phyloP scores from a whole-genome alignment of 2,888 invertebrate species.

The Troides helena region DNA sequence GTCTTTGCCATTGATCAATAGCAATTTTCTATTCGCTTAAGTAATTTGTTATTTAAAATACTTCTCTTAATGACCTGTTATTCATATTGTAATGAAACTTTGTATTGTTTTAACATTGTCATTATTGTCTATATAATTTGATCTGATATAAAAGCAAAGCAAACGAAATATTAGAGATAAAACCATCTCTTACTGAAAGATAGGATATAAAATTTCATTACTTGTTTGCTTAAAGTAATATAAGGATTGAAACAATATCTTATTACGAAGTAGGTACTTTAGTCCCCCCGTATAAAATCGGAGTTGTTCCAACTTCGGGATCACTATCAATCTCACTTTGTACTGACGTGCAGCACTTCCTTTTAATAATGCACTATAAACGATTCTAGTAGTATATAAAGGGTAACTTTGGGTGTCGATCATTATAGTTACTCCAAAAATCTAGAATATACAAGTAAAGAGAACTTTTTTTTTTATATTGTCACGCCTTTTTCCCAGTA shows the following conservation, averaged over 20 bases:
- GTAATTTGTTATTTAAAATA: not conserved
- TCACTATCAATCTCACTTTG: slow-evolving; percentile 71
- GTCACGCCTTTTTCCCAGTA: too few species aligned
- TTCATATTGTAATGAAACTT: not conserved
- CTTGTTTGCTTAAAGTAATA: not conserved
- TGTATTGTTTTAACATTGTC: not conserved
- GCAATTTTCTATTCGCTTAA: not conserved
- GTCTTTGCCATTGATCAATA: not conserved
- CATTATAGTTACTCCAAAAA: not conserved
- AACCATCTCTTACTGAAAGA: not conserved
- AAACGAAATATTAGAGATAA: not conserved
- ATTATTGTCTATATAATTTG: not conserved
- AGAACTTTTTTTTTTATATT: too few species aligned
- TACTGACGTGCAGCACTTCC: slow-evolving; percentile 44
- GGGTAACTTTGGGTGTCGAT: not conserved
- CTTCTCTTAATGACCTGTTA: not conserved
- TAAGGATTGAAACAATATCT: not conserved
- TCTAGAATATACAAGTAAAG: too few species aligned
- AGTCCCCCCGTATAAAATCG: slow-evolving; percentile 53
- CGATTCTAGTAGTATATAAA: slow-evolving; percentile 1
- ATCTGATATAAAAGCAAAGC: too few species aligned
- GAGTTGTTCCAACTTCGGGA: slow-evolving; percentile 68
- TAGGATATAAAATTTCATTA: too few species aligned
- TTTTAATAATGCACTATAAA: slow-evolving; percentile 17
- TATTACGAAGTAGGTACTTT: slow-evolving; percentile 20